phyloP scores from a whole-genome alignment of 2,113 vertebrate species.

The Lanius collurio region DNA sequence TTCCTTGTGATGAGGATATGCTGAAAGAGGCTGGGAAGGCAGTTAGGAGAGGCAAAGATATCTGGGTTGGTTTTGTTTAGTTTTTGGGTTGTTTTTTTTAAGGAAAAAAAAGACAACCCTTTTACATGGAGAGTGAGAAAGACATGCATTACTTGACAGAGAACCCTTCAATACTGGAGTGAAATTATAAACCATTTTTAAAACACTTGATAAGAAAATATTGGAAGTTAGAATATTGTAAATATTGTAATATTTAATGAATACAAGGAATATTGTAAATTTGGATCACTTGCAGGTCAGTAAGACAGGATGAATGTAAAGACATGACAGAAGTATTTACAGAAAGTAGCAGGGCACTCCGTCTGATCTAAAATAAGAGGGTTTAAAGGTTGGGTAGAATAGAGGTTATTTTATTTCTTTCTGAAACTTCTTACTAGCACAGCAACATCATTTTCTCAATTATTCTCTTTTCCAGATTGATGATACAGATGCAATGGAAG shows the following conservation, averaged over 20 bases:
- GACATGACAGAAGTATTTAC: background rate
- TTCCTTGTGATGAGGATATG: background rate
- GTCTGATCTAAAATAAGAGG: background rate
- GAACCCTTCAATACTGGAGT: background rate
- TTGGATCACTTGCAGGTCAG: background rate
- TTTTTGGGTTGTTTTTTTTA: background rate
- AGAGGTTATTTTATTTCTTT: background rate
- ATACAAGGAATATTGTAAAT: too few relatives aligned
- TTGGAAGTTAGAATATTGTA: background rate
- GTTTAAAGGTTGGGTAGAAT: background rate
- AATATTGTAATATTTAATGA: too few relatives aligned
- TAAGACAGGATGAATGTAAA: background rate
- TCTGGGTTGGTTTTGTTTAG: background rate
- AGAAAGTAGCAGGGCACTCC: background rate
- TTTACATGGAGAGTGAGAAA: background rate
- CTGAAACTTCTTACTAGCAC: background rate
- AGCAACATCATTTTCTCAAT: background rate
- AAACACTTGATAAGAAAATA: background rate
- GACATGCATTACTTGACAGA: background rate
- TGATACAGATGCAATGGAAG: slow-evolving; percentile 96
- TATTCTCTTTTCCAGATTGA: slow-evolving; percentile 82
- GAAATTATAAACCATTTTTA: background rate
- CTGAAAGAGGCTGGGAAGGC: background rate
- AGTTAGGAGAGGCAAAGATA: background rate
- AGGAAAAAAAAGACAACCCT: background rate